Evolutionary conservation across 2,797 vertebrate genomes (phyloP).

Genomic region (Peromyscus attwateri): DNA sequence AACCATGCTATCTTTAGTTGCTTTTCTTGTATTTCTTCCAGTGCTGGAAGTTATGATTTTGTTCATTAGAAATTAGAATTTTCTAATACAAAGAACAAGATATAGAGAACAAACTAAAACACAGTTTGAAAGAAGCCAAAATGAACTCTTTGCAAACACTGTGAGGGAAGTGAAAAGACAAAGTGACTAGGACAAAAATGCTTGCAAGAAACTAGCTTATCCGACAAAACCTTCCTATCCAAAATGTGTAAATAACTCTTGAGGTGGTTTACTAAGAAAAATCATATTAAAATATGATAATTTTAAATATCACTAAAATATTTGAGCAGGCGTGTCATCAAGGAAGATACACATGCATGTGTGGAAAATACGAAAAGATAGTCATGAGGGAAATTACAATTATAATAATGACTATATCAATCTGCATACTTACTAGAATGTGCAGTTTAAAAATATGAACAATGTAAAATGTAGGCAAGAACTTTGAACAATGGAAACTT

Average conservation of each 20-base stretch:
- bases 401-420: neutral
- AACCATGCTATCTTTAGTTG: neutral
- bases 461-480: neutral
- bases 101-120: neutral
- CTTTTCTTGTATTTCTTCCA: neutral
- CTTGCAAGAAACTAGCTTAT: neutral
- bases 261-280: conserved; percentile 11
- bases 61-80: conserved; percentile 30
- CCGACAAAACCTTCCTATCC: neutral
- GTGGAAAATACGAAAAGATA: conserved; percentile 12
- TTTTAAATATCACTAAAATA: neutral
- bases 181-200: neutral
- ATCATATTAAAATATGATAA: neutral
- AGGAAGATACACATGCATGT: neutral
- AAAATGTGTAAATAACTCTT: conserved; percentile 6
- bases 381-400: neutral
- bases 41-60: conserved; percentile 26
- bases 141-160: neutral
- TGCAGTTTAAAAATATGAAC: neutral
- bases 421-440: neutral
- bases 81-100: conserved; percentile 26
- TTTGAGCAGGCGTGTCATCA: neutral
- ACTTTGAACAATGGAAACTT: neutral
- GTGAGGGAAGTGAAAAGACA: conserved; percentile 29
- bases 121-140: neutral